phyloP scores from a whole-genome alignment of 1,140 invertebrate genomes.

The Drosophila leontia region DNA sequence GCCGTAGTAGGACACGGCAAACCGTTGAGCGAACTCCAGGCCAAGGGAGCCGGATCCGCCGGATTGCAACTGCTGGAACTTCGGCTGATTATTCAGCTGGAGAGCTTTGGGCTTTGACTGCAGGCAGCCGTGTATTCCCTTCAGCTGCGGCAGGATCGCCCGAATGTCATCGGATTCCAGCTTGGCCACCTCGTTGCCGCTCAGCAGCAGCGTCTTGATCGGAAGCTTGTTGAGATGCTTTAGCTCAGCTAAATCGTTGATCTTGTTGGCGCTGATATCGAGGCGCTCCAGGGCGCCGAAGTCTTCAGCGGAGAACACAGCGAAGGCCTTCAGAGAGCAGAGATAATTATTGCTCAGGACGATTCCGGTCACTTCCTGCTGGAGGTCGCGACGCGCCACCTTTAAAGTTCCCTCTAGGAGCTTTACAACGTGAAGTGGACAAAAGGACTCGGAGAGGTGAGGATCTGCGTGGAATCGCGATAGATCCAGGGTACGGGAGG shows the following conservation, averaged over 20 bases:
- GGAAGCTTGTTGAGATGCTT: constrained; percentile 4
- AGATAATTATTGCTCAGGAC: constrained; percentile 47
- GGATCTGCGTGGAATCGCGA: constrained; percentile 36
- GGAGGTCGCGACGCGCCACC: not conserved
- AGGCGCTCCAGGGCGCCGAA: constrained; percentile 30
- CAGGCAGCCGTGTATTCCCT: constrained; percentile 12
- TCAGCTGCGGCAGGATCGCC: constrained; percentile 22
- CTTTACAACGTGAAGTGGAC: constrained; percentile 28
- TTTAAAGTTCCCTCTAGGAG: constrained; percentile 7
- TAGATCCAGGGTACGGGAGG: constrained; percentile 21
- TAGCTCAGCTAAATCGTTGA: constrained; percentile 29
- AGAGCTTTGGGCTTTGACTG: not conserved
- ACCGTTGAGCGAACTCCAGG: constrained; percentile 11
- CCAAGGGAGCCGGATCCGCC: not conserved
- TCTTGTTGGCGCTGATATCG: constrained; percentile 46
- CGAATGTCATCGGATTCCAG: not conserved
- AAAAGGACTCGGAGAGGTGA: constrained; percentile 26
- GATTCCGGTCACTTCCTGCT: constrained; percentile 10
- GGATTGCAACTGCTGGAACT: not conserved
- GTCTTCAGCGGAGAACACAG: not conserved
- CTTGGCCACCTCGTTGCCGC: constrained; percentile 39
- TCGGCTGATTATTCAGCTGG: not conserved
- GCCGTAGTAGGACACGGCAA: constrained; percentile 5
- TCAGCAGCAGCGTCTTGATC: constrained; percentile 16
- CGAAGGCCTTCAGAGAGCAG: constrained; percentile 42